A percentile compares a stretch with the other conserved stretches of the same genome.
Evolutionary conservation across 1,140 invertebrate genomes (phyloP).

Genomic region (Drosophila lini): DNA sequence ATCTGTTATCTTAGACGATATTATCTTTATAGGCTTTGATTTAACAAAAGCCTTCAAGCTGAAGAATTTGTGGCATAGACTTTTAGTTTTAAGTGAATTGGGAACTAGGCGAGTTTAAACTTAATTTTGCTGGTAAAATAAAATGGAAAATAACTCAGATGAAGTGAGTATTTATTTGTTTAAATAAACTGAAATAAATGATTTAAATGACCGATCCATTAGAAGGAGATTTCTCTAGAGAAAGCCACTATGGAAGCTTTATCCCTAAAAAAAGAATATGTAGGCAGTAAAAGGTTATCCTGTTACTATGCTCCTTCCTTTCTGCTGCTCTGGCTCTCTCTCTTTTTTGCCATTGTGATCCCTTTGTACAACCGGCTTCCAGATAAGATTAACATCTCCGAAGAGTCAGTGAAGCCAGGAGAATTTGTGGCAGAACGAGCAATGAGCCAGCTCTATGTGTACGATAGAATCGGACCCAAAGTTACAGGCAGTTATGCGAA

Average conservation of each 20-base stretch:
- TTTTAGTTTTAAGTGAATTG: constrained; percentile 2
- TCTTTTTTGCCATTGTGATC: constrained; percentile 67
- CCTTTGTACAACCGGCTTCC: constrained; percentile 64
- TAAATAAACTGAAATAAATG: rapidly evolving
- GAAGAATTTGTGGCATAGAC: not conserved
- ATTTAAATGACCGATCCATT: not conserved
- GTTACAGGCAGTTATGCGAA: constrained; percentile 87
- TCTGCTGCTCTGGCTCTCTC: constrained; percentile 59
- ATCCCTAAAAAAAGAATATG: not conserved
- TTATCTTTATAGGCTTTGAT: constrained; percentile 7
- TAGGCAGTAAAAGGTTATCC: constrained; percentile 5
- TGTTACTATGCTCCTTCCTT: constrained; percentile 70
- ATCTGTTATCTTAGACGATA: not conserved
- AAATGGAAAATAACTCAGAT: constrained; percentile 3
- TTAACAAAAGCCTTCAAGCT: not conserved
- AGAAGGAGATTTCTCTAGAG: not conserved
- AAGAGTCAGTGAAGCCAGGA: constrained; percentile 36
- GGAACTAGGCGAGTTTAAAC: not conserved
- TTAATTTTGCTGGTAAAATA: not conserved
- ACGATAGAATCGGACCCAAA: constrained; percentile 89
- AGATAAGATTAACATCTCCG: constrained; percentile 36
- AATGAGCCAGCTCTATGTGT: constrained; percentile 85
- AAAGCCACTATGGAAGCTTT: not conserved
- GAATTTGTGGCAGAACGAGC: constrained; percentile 71
- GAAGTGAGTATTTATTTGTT: not conserved